Base-by-base conservation (phyloP, 2,113 vertebrate genomes). In the Stegostoma tigrinum region DNA sequence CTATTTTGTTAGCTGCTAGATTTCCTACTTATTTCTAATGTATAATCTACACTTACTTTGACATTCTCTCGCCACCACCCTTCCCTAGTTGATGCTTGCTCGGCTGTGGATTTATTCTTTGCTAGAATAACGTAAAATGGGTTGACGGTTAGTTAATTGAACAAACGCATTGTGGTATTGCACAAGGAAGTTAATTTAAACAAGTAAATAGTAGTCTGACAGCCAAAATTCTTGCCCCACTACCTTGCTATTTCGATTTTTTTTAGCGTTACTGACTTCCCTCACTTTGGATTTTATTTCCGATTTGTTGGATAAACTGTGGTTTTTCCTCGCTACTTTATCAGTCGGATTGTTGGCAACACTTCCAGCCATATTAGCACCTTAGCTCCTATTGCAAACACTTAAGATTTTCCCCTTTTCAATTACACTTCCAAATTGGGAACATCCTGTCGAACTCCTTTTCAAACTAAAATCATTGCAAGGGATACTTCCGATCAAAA, bases 31-130 rank as follows among this genome's bases (percentile, higher is more conserved):
- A 64, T 34, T 66, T 93, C 89, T 8, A 64, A 66, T 89, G 89
- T n/a, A 17, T 1, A 45, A 66, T 52, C 45, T 95, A 95, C 96
- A 96, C 97, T 96, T 97, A 98, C 97, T 97, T 96, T 97, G 95
- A 98, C 91, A 14, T 96, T 91, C 70, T 87, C 95, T 96, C 96
- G 97, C 98, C 97, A 98, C 97, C 97, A 98, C n/a, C 96, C 95
- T 87, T 97, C 97, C 96, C 98, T 97, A 72, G 96, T 96, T 91
- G 68, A 72, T 75, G 48, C 38, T 12, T 34, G 45, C 0, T 19
- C 68, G 34, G 72, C 94, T 70, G 67, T 12, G 10, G 94, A 95
- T 52, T 72, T 75, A 17, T 3, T 75, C 7, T 72, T 72, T 75
- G 94, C 68, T 95, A 68, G 42, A 95, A 95, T 52, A 23, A 45